phyloP scores from a whole-genome alignment of 2,888 invertebrate species.

The Brachypterus glaber region DNA sequence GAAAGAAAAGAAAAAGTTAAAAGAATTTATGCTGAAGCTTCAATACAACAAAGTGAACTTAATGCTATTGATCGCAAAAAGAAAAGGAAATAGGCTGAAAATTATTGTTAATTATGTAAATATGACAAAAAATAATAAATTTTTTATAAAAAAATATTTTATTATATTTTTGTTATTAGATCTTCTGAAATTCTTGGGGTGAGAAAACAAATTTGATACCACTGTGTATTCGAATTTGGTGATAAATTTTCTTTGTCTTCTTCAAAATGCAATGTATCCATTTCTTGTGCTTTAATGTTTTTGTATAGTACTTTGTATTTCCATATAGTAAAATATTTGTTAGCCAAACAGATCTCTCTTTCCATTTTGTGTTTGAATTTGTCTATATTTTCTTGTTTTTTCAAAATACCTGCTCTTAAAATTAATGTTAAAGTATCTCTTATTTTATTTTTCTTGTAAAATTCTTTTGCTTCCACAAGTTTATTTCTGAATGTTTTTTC shows the following conservation, averaged over 20 bases:
- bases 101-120: not conserved
- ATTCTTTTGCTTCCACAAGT: slow-evolving; percentile 22
- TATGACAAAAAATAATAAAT: too few species aligned
- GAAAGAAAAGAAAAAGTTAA: slow-evolving; percentile 76
- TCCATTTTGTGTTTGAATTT: slow-evolving; percentile 15
- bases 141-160: too few species aligned
- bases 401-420: slow-evolving; percentile 20
- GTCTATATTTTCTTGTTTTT: slow-evolving; percentile 19
- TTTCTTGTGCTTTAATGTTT: slow-evolving; percentile 2
- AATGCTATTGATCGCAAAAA: slow-evolving; percentile 60
- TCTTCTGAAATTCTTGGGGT: slow-evolving; percentile 23
- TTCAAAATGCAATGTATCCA: not conserved
- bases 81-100: slow-evolving; percentile 26
- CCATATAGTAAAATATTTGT: slow-evolving; percentile 30
- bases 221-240: slow-evolving; percentile 19
- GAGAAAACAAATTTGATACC: slow-evolving; percentile 27
- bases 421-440: slow-evolving; percentile 24
- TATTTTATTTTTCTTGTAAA: slow-evolving; percentile 23
- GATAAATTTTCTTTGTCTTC: slow-evolving; percentile 9
- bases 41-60: slow-evolving; percentile 74
- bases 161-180: too few species aligned
- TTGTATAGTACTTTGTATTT: slow-evolving; percentile 23
- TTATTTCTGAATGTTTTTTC: slow-evolving; percentile 16
- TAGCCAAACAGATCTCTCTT: slow-evolving; percentile 22
- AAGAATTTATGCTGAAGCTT: slow-evolving; percentile 70